Evolutionary conservation across 2,888 invertebrate genomes (phyloP).

Genomic region (Anarsia innoxiella): DNA sequence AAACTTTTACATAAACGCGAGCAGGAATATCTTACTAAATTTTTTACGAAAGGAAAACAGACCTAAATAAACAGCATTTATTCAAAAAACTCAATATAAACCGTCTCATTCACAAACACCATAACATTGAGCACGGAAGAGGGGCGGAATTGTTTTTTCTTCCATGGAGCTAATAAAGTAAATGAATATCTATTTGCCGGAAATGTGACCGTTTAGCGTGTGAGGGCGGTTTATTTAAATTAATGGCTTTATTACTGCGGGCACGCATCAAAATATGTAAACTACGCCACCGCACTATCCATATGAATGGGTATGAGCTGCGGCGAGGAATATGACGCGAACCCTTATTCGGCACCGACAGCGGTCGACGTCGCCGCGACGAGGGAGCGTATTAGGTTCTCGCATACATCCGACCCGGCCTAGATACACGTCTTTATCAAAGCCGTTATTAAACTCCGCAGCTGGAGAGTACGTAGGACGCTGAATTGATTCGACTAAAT

Average conservation of each 20-base stretch:
- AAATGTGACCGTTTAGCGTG: conserved; percentile 30
- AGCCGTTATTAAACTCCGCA: conserved; percentile 59
- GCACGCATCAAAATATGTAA: conserved; percentile 53
- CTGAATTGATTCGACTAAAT: conserved; percentile 48
- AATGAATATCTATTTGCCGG: conserved; percentile 29
- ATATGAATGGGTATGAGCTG: conserved; percentile 51
- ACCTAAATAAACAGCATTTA: conserved; percentile 12
- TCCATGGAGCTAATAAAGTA: conserved; percentile 14
- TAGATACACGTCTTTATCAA: conserved; percentile 60
- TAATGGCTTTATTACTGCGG: conserved; percentile 53
- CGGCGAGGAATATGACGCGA: conserved; percentile 51
- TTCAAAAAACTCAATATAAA: too few species aligned
- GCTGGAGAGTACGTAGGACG: conserved; percentile 43
- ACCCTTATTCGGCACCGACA: conserved; percentile 54
- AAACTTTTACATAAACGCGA: conserved; percentile 1
- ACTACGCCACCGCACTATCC: conserved; percentile 53
- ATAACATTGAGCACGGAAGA: too few species aligned
- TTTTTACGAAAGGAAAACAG: conserved; percentile 4
- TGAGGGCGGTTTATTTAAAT: conserved; percentile 50
- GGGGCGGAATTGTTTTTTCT: too few species aligned
- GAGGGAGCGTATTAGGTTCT: conserved; percentile 52
- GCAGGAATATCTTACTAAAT: conserved; percentile 11
- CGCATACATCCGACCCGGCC: conserved; percentile 49
- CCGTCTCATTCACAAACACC: too few species aligned
- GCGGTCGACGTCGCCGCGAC: conserved; percentile 50